A percentile compares a stretch with the other conserved stretches of the same genome.
These are phyloP conservation scores for Popillia japonica DNA, from an alignment of 1,140 invertebrate species.

Conservation along the genomic window DNA sequence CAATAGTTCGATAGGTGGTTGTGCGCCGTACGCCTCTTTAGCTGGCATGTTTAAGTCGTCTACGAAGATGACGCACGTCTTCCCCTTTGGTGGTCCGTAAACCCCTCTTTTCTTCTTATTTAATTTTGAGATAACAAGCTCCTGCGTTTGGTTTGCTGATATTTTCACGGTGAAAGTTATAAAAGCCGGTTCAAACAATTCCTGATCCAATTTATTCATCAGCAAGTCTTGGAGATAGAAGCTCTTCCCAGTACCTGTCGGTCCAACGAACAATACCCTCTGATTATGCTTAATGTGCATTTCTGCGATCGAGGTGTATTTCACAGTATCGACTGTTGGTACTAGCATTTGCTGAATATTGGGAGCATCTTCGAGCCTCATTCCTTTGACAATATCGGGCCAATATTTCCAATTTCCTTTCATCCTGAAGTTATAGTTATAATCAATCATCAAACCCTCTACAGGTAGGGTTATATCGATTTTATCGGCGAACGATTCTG, in stretches of 20 bases:
- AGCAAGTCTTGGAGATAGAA: slow-evolving; percentile 88
- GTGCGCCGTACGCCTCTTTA: slow-evolving; percentile 86
- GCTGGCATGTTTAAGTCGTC: slow-evolving; percentile 95
- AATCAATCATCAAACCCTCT: slow-evolving; percentile 82
- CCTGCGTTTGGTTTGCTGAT: slow-evolving; percentile 85
- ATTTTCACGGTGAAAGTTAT: slow-evolving; percentile 91
- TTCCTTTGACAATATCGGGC: slow-evolving; percentile 70
- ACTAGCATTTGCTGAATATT: slow-evolving; percentile 81
- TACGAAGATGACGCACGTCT: slow-evolving; percentile 83
- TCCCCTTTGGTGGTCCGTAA: slow-evolving; percentile 84
- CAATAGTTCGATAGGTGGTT: slow-evolving; percentile 89
- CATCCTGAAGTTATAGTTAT: slow-evolving; percentile 75
- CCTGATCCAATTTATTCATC: slow-evolving; percentile 78
- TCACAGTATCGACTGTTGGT: slow-evolving; percentile 86
- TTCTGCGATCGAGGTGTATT: slow-evolving; percentile 74
- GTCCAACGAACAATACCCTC: too few relatives aligned
- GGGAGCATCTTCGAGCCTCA: slow-evolving; percentile 68
- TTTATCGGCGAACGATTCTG: slow-evolving; percentile 68
- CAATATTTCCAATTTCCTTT: too few relatives aligned
- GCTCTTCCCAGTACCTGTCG: slow-evolving; percentile 94
- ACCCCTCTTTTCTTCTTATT: slow-evolving; percentile 80
- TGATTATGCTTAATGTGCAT: slow-evolving; percentile 73
- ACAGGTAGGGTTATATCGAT: slow-evolving; percentile 76
- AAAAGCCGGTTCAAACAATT: slow-evolving; percentile 79
- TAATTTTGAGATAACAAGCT: slow-evolving; percentile 85